Evolutionary conservation across 2,113 vertebrate species (phyloP), one percentile per base, ranked within the genome.

Genomic region (Manacus vitellinus): DNA sequence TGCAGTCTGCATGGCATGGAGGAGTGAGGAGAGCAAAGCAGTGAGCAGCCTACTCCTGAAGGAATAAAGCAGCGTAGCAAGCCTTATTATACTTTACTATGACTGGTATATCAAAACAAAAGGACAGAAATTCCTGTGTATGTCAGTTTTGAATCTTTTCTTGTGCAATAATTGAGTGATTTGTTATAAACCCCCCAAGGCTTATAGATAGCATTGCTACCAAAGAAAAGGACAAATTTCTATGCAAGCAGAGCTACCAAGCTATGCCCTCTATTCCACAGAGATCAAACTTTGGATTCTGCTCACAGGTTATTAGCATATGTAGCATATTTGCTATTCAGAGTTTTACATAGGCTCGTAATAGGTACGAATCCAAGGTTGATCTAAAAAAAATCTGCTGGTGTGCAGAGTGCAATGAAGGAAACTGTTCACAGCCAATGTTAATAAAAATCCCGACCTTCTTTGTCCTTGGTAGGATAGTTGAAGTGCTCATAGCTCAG

Each of bases 331-430:
- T 95, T 92, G 59, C 80, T 87, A 14, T 84, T 91, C 83, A 77
- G 79, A 92, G 59, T 67, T 94, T 66, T 63, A 51, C 66, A 58
- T 22, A 41, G 55, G 63, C 59, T 93, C 86, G 76, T 85, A 75
- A 61, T 81, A 78, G 70, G 47, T 94, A 61, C 25, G 15, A 71
- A 81, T 81, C 72, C 85, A 92, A 93, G 85, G 83, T 3, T 95
- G 83, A 72, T 52, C 79, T 88, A 67, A 93, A 93, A 88, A 92
- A 93, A 67, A 67, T 15, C n/a, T 66, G 52, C 85, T 93, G 52
- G 11, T 61, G 52, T 44, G 56, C 72, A 90, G 63, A 39, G 58
- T 80, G 72, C 81, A 82, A 31, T 80, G 73, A 59, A 92, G 73
- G 39, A 93, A 95, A 55, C 35, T 2, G 2, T 55, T 94, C 59